Conservation (phyloP, 2,888 invertebrate genomes). For the Philhelius pedissequus region DNA sequence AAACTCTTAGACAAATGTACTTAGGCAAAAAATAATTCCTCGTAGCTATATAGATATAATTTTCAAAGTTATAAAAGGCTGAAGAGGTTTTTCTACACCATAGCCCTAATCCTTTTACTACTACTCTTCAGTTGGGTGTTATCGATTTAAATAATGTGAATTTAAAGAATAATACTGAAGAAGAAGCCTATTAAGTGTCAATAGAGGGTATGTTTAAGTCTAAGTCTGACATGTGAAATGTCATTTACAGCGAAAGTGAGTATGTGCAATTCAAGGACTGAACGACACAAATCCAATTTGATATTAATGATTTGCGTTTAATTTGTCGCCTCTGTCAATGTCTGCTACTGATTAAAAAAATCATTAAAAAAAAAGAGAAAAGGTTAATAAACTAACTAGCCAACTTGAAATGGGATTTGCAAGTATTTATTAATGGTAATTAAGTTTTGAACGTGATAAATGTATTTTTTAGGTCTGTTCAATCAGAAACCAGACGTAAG, state of each 20-base stretch:
- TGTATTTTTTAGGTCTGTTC: no score
- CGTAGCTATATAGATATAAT: background rate
- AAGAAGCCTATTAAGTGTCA: conserved; percentile 34
- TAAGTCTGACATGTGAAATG: conserved; percentile 20
- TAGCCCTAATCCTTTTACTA: background rate
- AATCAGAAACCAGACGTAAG: background rate
- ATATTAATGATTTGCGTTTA: background rate
- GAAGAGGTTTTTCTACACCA: background rate
- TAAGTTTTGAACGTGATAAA: background rate
- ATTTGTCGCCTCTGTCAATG: background rate
- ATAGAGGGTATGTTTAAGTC: background rate
- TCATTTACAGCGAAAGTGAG: conserved; percentile 6
- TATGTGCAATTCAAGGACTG: background rate
- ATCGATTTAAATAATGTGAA: conserved; percentile 25
- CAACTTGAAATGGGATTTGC: background rate
- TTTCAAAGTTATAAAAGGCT: background rate
- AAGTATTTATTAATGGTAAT: background rate
- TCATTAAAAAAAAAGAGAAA: conserved; percentile 1
- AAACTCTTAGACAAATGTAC: background rate
- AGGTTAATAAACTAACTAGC: conserved; percentile 20
- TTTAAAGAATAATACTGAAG: conserved; percentile 2
- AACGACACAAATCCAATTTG: conserved; percentile 28
- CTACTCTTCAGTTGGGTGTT: background rate
- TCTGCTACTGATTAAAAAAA: conserved; percentile 4
- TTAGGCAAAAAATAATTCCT: background rate